These are phyloP conservation scores for Protophormia terraenovae DNA, from an alignment of 2,888 invertebrate species.

Conservation along the genomic window DNA sequence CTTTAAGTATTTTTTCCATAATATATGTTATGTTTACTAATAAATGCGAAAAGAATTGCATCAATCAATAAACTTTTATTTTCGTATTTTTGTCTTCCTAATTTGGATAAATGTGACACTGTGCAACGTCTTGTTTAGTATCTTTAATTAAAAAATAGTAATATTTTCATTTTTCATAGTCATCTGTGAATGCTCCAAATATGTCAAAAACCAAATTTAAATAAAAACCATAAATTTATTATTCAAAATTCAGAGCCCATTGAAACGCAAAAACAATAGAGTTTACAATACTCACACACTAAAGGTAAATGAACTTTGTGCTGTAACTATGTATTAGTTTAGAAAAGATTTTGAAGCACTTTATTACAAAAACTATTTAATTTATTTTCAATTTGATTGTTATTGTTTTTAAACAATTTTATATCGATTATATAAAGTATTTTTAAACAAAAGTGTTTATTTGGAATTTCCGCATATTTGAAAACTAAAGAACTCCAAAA, in stretches of 20 bases:
- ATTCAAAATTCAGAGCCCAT: no score
- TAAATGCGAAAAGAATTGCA: no score
- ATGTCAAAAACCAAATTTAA: not conserved
- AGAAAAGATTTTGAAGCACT: not conserved
- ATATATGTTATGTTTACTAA: no score
- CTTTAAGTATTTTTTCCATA: no score
- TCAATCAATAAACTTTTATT: no score
- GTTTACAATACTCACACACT: not conserved
- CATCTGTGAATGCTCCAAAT: not conserved
- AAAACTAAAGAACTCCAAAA: not conserved
- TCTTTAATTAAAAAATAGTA: no score
- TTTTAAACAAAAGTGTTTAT: not conserved
- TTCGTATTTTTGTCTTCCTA: no score
- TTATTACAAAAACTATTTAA: not conserved
- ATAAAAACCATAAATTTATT: not conserved
- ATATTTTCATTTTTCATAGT: no score
- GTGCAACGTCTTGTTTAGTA: no score
- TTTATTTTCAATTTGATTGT: not conserved
- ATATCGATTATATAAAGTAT: not conserved
- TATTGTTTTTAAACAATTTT: not conserved
- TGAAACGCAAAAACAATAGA: not conserved
- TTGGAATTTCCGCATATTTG: not conserved
- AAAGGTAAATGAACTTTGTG: conserved; percentile 21
- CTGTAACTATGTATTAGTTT: not conserved
- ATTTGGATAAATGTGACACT: no score